Evolutionary conservation across 2,113 vertebrate genomes (phyloP), one percentile per base, ranked within the genome.

Genomic region (Phycodurus eques): DNA sequence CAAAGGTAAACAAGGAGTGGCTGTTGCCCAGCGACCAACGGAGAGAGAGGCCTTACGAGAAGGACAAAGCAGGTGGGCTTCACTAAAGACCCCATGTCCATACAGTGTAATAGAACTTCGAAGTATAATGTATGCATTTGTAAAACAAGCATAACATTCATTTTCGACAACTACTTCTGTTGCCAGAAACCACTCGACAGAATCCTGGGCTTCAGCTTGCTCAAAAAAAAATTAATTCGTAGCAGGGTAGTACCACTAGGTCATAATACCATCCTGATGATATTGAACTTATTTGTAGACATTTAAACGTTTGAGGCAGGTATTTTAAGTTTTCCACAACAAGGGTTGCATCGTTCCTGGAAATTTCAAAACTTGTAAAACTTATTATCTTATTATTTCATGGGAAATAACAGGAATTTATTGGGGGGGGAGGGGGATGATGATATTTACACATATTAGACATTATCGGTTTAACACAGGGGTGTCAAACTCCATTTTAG

Each of bases 1-100:
- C 74, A 88, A 15, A 87, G 81, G 88, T 89, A 92, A 91, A 91
- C 91, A 93, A 90, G 92, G 89, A 89, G 85, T 78, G 90, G 83
- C 85, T 86, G 92, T 91, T 92, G 89, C 88, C 83, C 80, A 77
- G 91, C 43, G 86, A 92, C 87, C 79, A 51, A 71, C 70, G 46
- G 72, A 77, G 75, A 71, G 74, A 80, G 83, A 80, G 75, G 78
- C 85, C 70, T 81, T 70, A n/a, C 20, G n/a, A 67, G 71, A 75
- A 11, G 61, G 63, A 71, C 47, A 68, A 64, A 83, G 64, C 71
- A 73, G 79, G 80, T 74, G 81, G 84, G 81, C 76, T 77, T 81
- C 75, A 43, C 22, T 27, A 47, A 27, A 27, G 13, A 22, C 12
- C 63, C 42, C n/a, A 22, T 6, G 31, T 60, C 31, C 57, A 60